Evolutionary conservation across 2,113 vertebrate species (phyloP).

Genomic region (Datnioides undecimradiatus): DNA sequence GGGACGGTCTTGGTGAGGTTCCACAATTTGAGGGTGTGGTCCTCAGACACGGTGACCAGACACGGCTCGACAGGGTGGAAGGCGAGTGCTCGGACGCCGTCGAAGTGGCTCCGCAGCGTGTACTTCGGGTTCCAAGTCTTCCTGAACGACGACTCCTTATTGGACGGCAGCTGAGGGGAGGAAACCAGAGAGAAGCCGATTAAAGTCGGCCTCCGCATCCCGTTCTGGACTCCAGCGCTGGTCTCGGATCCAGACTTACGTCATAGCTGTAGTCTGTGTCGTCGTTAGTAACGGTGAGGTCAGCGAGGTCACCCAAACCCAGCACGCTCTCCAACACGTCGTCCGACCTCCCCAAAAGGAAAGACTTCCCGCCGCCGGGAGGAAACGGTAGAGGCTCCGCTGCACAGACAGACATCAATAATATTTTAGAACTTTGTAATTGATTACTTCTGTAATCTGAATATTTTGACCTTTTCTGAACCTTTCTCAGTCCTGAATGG

Average conservation of each 20-base stretch:
- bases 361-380: slow-evolving; percentile 94
- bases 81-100: slow-evolving; percentile 95
- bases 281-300: slow-evolving; percentile 99
- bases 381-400: slow-evolving; percentile 94
- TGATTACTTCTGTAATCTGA: too few species aligned
- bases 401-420: slow-evolving; percentile 11
- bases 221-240: background rate
- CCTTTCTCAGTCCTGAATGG: too few species aligned
- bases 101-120: slow-evolving; percentile 97
- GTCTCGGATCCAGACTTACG: slow-evolving; percentile 81
- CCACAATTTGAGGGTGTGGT: slow-evolving; percentile 99
- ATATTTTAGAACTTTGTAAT: background rate
- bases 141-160: slow-evolving; percentile 96
- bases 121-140: slow-evolving; percentile 99
- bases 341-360: slow-evolving; percentile 94
- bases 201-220: too few species aligned
- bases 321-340: slow-evolving; percentile 96
- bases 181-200: rapidly evolving
- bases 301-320: slow-evolving; percentile 97
- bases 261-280: slow-evolving; percentile 97
- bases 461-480: too few species aligned
- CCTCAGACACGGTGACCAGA: slow-evolving; percentile 98
- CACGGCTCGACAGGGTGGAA: slow-evolving; percentile 98
- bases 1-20: slow-evolving; percentile 99
- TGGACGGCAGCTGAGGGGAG: slow-evolving; percentile 89